Evolutionary conservation across 1,140 invertebrate species (phyloP).

Genomic region (Chrysoperla carnea): DNA sequence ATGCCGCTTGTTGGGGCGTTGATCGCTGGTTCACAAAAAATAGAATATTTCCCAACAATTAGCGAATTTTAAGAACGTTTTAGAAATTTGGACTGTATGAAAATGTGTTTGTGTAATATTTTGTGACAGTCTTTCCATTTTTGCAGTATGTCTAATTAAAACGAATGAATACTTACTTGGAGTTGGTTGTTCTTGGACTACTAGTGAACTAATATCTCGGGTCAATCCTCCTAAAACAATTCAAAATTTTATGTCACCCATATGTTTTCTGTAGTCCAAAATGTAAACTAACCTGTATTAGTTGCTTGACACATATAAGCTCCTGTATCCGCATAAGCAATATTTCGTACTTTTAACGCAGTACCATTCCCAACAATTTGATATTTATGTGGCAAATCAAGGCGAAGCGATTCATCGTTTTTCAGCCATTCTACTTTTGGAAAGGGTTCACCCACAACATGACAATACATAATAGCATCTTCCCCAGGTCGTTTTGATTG

Average conservation of each 20-base stretch:
- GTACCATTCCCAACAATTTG: slow-evolving; percentile 52
- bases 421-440: slow-evolving; percentile 54
- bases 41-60: too few relatives aligned
- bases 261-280: neutral
- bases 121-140: too few relatives aligned
- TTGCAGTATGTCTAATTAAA: too few relatives aligned
- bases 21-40: too few relatives aligned
- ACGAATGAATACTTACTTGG: slow-evolving; percentile 43
- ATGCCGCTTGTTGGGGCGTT: too few relatives aligned
- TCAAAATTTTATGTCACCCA: neutral
- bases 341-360: slow-evolving; percentile 42
- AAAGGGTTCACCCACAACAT: slow-evolving; percentile 50
- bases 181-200: slow-evolving; percentile 49
- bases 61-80: too few relatives aligned
- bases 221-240: slow-evolving; percentile 37
- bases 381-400: slow-evolving; percentile 36
- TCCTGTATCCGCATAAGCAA: slow-evolving; percentile 54
- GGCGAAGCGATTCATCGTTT: slow-evolving; percentile 45
- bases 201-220: slow-evolving; percentile 50
- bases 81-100: too few relatives aligned
- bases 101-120: too few relatives aligned
- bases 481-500: slow-evolving; percentile 46
- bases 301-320: slow-evolving; percentile 62
- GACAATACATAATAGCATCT: slow-evolving; percentile 47
- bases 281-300: slow-evolving; percentile 26